Conservation (phyloP, 2,888 invertebrate species). For the Eilema depressum region DNA sequence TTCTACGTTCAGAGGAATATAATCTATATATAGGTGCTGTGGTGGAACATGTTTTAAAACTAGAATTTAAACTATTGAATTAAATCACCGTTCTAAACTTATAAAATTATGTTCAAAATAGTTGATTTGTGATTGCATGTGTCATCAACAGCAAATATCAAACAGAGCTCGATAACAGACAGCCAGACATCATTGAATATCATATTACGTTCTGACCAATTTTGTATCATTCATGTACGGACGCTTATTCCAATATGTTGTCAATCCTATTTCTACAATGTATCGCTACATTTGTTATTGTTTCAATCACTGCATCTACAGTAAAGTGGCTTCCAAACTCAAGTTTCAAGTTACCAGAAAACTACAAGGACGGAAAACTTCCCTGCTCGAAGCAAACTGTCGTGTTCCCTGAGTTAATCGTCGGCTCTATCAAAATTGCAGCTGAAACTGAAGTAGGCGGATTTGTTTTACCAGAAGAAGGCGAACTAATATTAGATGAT, state of each 20-base stretch:
- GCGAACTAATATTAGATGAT: constrained; percentile 73
- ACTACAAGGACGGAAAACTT: constrained; percentile 69
- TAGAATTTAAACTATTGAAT: not conserved
- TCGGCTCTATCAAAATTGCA: constrained; percentile 63
- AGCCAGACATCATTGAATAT: constrained; percentile 71
- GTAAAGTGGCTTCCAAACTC: constrained; percentile 77
- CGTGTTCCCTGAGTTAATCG: constrained; percentile 69
- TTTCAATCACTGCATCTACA: constrained; percentile 57
- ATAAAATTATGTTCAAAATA: not conserved
- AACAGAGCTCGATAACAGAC: constrained; percentile 64
- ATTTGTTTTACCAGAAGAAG: constrained; percentile 75
- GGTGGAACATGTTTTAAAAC: not conserved
- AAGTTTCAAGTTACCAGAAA: constrained; percentile 71
- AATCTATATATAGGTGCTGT: too few species aligned
- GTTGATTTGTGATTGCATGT: constrained; percentile 59
- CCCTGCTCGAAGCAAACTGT: constrained; percentile 79
- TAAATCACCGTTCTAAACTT: not conserved
- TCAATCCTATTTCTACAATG: constrained; percentile 27
- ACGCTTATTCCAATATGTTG: constrained; percentile 45
- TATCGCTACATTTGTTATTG: constrained; percentile 41
- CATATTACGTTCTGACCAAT: constrained; percentile 62
- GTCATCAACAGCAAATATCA: constrained; percentile 61
- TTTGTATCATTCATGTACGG: constrained; percentile 60
- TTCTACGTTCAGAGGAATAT: too few species aligned
- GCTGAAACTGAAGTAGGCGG: constrained; percentile 59